Percentiles rank a stretch among this genome's conserved stretches.
phyloP scores from a whole-genome alignment of 2,113 vertebrate genomes.

The Theristicus caerulescens region DNA sequence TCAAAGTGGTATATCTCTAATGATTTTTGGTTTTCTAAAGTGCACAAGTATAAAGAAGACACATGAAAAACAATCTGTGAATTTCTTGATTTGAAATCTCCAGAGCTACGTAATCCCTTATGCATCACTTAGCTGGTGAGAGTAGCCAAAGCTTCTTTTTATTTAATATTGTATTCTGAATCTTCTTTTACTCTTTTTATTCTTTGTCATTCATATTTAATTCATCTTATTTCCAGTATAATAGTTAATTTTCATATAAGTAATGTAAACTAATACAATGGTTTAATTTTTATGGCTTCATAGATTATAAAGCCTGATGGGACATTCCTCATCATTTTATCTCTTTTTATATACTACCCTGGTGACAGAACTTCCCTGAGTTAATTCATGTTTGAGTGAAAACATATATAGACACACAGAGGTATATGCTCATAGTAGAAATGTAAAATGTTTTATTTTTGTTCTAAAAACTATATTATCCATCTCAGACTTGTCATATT shows the following conservation, averaged over 20 bases:
- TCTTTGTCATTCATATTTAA: neutral
- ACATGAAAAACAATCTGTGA: neutral
- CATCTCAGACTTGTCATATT: neutral
- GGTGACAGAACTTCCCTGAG: neutral
- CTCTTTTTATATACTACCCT: neutral
- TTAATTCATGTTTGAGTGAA: neutral
- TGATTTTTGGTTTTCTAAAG: slow-evolving; percentile 5
- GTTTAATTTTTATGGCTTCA: neutral
- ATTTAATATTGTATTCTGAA: neutral
- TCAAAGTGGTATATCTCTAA: slow-evolving; percentile 37
- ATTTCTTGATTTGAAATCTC: slow-evolving; percentile 49
- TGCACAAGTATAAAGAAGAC: slow-evolving; percentile 32
- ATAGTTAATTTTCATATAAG: neutral
- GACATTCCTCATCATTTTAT: neutral
- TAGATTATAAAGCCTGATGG: neutral
- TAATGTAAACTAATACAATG: neutral
- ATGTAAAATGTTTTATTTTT: neutral
- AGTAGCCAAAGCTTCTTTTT: slow-evolving; percentile 4
- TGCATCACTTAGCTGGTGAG: slow-evolving; percentile 42
- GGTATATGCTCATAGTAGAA: neutral
- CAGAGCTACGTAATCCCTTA: slow-evolving; percentile 21
- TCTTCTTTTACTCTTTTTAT: neutral
- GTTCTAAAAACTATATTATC: neutral
- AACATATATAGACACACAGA: neutral
- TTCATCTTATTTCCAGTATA: neutral